These are phyloP conservation scores for Venustoraphidia nigricollis DNA, from an alignment of 2,888 invertebrate species.

Conservation along the genomic window DNA sequence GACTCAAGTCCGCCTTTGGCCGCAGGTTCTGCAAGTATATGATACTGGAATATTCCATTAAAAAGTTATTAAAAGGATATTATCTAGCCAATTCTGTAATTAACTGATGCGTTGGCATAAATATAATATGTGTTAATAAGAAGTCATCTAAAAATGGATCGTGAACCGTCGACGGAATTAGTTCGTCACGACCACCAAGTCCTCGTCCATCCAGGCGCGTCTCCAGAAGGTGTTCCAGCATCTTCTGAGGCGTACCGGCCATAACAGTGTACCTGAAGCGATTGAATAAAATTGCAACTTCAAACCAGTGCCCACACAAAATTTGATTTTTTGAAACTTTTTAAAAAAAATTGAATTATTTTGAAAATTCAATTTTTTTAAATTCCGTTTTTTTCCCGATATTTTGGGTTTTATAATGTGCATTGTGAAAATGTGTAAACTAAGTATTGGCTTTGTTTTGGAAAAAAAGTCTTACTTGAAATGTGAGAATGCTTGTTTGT, in stretches of 20 bases:
- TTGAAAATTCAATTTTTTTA: too few relatives aligned
- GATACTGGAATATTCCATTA: slow-evolving; percentile 1
- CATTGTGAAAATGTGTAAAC: background rate
- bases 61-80: slow-evolving; percentile 45
- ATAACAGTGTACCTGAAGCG: slow-evolving; percentile 61
- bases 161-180: slow-evolving; percentile 26
- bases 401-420: too few relatives aligned
- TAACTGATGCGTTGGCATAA: slow-evolving; percentile 60
- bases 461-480: slow-evolving; percentile 40
- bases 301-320: too few relatives aligned
- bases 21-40: too few relatives aligned
- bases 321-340: too few relatives aligned
- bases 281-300: background rate
- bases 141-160: slow-evolving; percentile 73
- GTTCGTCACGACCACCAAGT: slow-evolving; percentile 28
- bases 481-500: slow-evolving; percentile 34
- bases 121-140: slow-evolving; percentile 66
- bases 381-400: too few relatives aligned
- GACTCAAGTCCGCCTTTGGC: too few relatives aligned
- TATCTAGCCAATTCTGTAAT: slow-evolving; percentile 57
- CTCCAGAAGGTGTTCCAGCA: slow-evolving; percentile 72
- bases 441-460: background rate
- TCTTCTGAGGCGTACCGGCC: slow-evolving; percentile 75
- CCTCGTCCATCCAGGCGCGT: slow-evolving; percentile 52
- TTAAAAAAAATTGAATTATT: too few relatives aligned